These are phyloP conservation scores for Embidobia sp. DNA, from an alignment of 2,888 invertebrate genomes.

Conservation along the genomic window DNA sequence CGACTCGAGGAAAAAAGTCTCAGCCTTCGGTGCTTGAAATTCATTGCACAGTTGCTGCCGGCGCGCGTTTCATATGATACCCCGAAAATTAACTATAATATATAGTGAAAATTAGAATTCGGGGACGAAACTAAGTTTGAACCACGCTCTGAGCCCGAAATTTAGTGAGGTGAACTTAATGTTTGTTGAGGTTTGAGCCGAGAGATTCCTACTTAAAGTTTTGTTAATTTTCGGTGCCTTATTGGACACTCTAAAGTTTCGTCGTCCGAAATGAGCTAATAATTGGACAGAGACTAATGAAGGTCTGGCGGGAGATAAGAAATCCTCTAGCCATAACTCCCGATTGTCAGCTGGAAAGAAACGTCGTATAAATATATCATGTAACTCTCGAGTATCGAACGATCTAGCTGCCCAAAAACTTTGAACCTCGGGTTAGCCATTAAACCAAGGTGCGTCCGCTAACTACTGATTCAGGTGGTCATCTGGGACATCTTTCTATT, in stretches of 20 bases:
- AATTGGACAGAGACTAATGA: slow-evolving; percentile 55
- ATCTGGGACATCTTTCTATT: no score
- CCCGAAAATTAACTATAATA: slow-evolving; percentile 24
- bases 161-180: slow-evolving; percentile 50
- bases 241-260: slow-evolving; percentile 59
- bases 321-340: slow-evolving; percentile 18
- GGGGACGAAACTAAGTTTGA: slow-evolving; percentile 22
- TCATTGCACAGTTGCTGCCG: neutral
- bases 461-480: no score
- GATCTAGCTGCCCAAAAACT: no score
- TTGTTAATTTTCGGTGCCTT: slow-evolving; percentile 58
- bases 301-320: slow-evolving; percentile 27
- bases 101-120: slow-evolving; percentile 44
- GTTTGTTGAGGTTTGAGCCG: slow-evolving; percentile 50
- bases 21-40: neutral
- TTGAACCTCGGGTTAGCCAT: no score
- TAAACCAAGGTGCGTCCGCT: no score
- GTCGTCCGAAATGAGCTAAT: slow-evolving; percentile 51
- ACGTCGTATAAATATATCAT: slow-evolving; percentile 24
- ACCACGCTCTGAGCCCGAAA: slow-evolving; percentile 25
- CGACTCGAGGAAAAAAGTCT: neutral
- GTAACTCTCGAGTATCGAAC: neutral
- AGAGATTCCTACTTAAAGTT: slow-evolving; percentile 52
- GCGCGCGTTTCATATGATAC: no score
- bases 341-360: slow-evolving; percentile 14